Percentiles rank a stretch among this genome's conserved stretches.
These are phyloP conservation scores for Oreochromis mossambicus DNA, from an alignment of 2,797 vertebrate species.

Conservation along the genomic window DNA sequence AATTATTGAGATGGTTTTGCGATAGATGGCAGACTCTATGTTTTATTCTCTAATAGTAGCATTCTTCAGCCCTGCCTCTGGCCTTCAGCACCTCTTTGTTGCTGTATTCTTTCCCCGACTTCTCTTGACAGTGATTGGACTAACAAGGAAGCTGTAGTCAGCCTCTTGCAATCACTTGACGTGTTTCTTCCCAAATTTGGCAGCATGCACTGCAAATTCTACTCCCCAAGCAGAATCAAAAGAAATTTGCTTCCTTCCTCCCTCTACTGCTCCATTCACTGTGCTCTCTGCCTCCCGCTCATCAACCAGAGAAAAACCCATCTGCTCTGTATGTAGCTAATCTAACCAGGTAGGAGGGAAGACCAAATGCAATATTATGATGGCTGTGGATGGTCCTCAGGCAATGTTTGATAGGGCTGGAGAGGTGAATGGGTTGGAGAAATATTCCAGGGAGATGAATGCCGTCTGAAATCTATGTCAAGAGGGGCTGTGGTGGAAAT, in stretches of 20 bases:
- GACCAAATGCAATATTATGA: constrained; percentile 19
- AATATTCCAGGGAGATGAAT: constrained; percentile 28
- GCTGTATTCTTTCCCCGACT: not conserved
- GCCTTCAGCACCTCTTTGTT: not conserved
- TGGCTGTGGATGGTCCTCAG: constrained; percentile 9
- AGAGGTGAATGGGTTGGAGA: not conserved
- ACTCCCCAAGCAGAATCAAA: constrained; percentile 1
- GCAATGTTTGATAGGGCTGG: constrained; percentile 8
- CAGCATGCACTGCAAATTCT: not conserved
- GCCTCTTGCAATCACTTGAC: constrained; percentile 6
- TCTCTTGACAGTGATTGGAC: constrained; percentile 45
- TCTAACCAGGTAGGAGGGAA: constrained; percentile 4
- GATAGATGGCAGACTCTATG: not conserved
- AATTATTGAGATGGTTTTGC: not conserved
- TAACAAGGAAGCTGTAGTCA: constrained; percentile 33
- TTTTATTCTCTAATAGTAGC: not conserved
- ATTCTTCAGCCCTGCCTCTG: not conserved
- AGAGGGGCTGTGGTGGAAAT: constrained; percentile 21
- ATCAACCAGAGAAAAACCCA: constrained; percentile 11
- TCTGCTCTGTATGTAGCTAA: constrained; percentile 15
- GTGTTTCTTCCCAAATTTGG: constrained; percentile 4
- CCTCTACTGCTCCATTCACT: not conserved
- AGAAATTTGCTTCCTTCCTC: not conserved
- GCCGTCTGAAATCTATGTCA: constrained; percentile 51
- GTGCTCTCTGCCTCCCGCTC: not conserved